phyloP scores from a whole-genome alignment of 1,140 invertebrate species.

The Acyrthosiphon pisum region DNA sequence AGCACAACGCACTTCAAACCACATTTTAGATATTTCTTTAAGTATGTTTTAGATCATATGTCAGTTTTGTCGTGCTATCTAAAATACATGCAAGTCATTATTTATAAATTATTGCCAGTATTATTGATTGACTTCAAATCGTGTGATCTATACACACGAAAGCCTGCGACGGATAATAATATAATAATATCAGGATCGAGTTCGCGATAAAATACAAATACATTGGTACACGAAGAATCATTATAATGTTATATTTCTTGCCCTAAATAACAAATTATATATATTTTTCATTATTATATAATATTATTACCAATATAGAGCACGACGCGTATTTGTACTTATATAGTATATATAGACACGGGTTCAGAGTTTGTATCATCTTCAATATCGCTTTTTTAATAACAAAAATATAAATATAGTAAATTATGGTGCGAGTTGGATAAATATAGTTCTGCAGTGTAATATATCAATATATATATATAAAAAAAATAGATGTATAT shows the following conservation, averaged over 20 bases:
- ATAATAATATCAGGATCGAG: not conserved
- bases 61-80: not conserved
- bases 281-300: not conserved
- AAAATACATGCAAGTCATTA: slow-evolving; percentile 40
- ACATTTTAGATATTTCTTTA: not conserved
- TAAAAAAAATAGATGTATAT: no score
- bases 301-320: not conserved
- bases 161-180: not conserved
- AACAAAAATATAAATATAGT: not conserved
- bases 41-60: not conserved
- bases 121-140: slow-evolving; percentile 19
- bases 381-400: not conserved
- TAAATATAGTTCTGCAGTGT: not conserved
- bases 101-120: slow-evolving; percentile 20
- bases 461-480: no score
- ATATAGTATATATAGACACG: not conserved
- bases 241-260: not conserved
- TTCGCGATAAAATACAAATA: not conserved
- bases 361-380: not conserved
- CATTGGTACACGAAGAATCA: not conserved
- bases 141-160: not conserved
- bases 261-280: slow-evolving; percentile 8
- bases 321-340: not conserved
- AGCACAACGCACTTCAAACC: not conserved
- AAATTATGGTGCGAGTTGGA: not conserved